Evolutionary conservation across 1,140 invertebrate genomes (phyloP).

Genomic region (Ostrea denselamellosa): DNA sequence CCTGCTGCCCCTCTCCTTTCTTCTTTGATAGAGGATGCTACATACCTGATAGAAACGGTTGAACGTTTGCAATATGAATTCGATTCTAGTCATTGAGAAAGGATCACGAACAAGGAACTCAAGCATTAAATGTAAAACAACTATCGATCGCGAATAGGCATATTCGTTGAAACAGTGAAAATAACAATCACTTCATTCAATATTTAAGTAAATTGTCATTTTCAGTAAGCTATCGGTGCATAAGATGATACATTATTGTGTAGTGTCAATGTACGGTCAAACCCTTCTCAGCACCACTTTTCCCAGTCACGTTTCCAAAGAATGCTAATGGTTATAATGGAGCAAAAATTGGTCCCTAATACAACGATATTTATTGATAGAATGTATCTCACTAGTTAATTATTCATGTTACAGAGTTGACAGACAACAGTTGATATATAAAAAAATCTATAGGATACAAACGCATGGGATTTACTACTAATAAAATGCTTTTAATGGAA

Average conservation of each 20-base stretch:
- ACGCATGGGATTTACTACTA: too few species aligned
- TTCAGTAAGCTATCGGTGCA: neutral
- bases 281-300: neutral
- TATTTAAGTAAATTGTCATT: neutral
- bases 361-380: neutral
- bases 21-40: too few species aligned
- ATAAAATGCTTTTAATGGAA: too few species aligned
- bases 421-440: neutral
- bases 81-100: too few species aligned
- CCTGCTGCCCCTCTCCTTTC: too few species aligned
- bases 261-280: neutral
- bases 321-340: neutral
- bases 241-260: neutral
- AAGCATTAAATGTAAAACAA: neutral
- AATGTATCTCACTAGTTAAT: neutral
- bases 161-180: neutral
- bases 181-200: neutral
- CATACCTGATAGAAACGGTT: too few species aligned
- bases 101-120: neutral
- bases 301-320: neutral
- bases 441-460: neutral
- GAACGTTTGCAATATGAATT: too few species aligned
- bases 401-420: constrained; percentile 8
- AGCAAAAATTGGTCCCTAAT: neutral
- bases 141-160: neutral